Base-by-base conservation (phyloP, 2,797 vertebrate genomes). In the Tenualosa ilisha region DNA sequence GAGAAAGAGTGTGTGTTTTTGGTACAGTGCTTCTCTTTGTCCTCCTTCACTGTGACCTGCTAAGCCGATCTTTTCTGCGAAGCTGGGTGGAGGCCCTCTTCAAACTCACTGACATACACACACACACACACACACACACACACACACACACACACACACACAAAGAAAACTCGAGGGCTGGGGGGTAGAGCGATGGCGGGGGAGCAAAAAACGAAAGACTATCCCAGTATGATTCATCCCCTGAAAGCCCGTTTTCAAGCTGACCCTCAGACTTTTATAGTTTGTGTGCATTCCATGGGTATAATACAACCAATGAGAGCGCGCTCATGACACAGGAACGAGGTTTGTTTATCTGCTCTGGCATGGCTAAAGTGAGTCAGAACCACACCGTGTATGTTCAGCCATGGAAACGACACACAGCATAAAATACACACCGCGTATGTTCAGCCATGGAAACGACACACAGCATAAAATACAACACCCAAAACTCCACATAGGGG, bases 111-210 rank as follows among this genome's bases (percentile, higher is more conserved):
- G 22, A 81, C 85, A 81, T 81, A 84, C 46, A 63, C 51, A 87
- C 84, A 84, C 50, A 53, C 46, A 59, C 86, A 85, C 79, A 84
- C 75, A 87, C 81, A 86, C 82, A 86, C 82, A 81, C 85, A 81
- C 84, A 84, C 54, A 63, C 51, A 87, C 84, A 84, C 26, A 56
- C 49, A 61, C 86, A 85, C 81, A 84, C 79, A 87, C 81, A 87
- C 82, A 50, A 63, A 54, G 83, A 26, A 51, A 83, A 82, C 26
- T 54, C 40, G 26, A 43, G 65, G 22, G 15, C 3, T 46, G 7
- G 72, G 4, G 15, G 31, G 31, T 31, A 8, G 31, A 22, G 61
- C 24, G n/a, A 11, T 65, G 63, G 63, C 2, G 63, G 65, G 24
- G 63, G 24, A 31, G 65, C 8, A 22, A 37, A 43, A 75, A 75